A percentile compares a stretch with the other conserved stretches of the same genome.
phyloP scores from a whole-genome alignment of 2,888 invertebrate genomes.

The Galeruca laticollis region DNA sequence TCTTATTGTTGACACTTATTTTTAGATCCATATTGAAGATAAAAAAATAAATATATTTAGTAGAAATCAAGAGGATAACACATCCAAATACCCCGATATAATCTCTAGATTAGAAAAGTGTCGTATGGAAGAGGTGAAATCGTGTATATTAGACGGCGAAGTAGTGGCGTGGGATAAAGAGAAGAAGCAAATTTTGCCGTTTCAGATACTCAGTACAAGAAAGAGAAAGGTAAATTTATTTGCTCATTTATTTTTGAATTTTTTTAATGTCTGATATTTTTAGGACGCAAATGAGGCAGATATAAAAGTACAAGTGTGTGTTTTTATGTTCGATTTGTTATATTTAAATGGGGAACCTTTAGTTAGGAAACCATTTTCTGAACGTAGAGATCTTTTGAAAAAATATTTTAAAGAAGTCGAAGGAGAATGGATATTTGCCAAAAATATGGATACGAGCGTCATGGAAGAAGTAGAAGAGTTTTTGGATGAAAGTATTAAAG shows the following conservation, averaged over 20 bases:
- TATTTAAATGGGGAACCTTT: constrained; percentile 90
- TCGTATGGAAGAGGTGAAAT: constrained; percentile 72
- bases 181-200: constrained; percentile 91
- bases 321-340: constrained; percentile 96
- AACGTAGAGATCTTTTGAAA: constrained; percentile 79
- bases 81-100: constrained; percentile 96
- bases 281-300: constrained; percentile 81
- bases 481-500: constrained; percentile 93
- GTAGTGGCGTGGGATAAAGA: constrained; percentile 96
- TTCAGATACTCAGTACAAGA: constrained; percentile 94
- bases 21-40: constrained; percentile 80
- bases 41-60: constrained; percentile 88
- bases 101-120: constrained; percentile 77
- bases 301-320: constrained; percentile 85
- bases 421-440: constrained; percentile 92
- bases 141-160: constrained; percentile 95
- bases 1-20: constrained; percentile 23
- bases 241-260: not conserved
- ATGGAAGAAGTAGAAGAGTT: constrained; percentile 95
- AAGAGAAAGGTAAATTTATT: constrained; percentile 84
- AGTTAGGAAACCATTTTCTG: constrained; percentile 81
- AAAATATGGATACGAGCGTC: constrained; percentile 81
- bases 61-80: constrained; percentile 95
- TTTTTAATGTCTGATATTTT: constrained; percentile 39
- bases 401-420: constrained; percentile 78